Evolutionary conservation across 23 tunicate species (phyloP), one percentile per base, ranked within the genome.

Genomic region (Ciona savignyi): DNA sequence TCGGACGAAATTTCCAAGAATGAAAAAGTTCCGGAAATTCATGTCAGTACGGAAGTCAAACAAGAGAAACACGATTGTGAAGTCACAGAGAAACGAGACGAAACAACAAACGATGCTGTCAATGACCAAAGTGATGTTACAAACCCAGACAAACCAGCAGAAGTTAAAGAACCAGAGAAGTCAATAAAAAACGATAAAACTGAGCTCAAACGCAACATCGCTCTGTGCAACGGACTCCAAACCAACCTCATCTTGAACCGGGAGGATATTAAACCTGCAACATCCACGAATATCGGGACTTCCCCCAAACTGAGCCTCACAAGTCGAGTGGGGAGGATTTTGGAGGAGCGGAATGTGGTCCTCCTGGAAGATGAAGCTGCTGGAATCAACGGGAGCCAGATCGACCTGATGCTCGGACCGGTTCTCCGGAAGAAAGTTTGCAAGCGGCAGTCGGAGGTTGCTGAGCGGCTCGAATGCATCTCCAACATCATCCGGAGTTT

Each of bases 291-390:
- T 31, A 31, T 34, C 51, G 20, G 23, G 21, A 20, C 25, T 3
- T 30, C 77, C 21, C 29, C 51, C 3, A 49, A 28, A 2, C 62
- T 66, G 4, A 72, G 67, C 32, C 33, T 72, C 20, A 72, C 76
- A 2, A 25, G 9, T 11, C 31, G 64, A 30, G 81, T 78, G 3
- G 76, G 78, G 27, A 64, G 73, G 35, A 56, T 78, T 22, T 29
- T 85, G 70, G 62, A 74, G 35, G 77, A 80, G 78, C 51, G 91
- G 23, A 80, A 91, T 66, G 83, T 91, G 27, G 74, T 84, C 26
- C 51, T 91, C 0, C 61, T 91, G 56, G 97, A 91, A 63, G 87
- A 81, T 35, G 97, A 91, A 62, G 91, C 86, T 0, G 65, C 76
- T 15, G 97, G 91, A 23, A 72, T 76, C 63, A 78, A 83, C 24